A percentile compares a stretch with the other conserved stretches of the same genome.
phyloP scores from a whole-genome alignment of 2,888 invertebrate species.

The Eustalomyia histrio region DNA sequence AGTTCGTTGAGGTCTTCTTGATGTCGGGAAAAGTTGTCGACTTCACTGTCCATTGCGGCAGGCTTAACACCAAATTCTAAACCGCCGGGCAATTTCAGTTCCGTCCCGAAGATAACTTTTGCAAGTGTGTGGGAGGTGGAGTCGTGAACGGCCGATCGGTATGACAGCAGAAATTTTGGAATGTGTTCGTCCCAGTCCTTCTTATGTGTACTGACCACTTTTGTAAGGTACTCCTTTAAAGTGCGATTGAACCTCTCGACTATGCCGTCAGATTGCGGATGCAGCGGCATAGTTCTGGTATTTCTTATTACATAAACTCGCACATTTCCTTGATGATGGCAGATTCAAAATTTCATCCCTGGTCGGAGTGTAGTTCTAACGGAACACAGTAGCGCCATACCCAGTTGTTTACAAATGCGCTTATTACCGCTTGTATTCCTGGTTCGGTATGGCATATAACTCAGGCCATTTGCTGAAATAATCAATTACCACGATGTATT shows the following conservation, averaged over 20 bases:
- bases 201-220: conserved; percentile 22
- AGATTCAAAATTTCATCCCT: too few relatives aligned
- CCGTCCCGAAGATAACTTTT: background rate
- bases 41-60: too few relatives aligned
- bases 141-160: conserved; percentile 14
- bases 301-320: background rate
- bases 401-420: too few relatives aligned
- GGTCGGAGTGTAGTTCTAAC: too few relatives aligned
- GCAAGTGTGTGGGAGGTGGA: conserved; percentile 20
- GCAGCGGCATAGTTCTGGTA: background rate
- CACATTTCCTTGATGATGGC: background rate
- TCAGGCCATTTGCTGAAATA: conserved; percentile 8
- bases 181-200: conserved; percentile 32
- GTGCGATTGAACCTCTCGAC: conserved; percentile 34
- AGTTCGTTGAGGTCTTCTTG: too few relatives aligned
- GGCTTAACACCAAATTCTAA: too few relatives aligned
- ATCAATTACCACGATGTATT: background rate
- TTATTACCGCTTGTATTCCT: background rate
- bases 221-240: conserved; percentile 21
- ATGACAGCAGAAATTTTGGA: conserved; percentile 11
- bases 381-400: too few relatives aligned
- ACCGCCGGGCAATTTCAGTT: too few relatives aligned
- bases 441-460: background rate
- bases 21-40: too few relatives aligned
- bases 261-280: conserved; percentile 46